Conservation (phyloP, 2,888 invertebrate genomes). For the Apoda limacodes region DNA sequence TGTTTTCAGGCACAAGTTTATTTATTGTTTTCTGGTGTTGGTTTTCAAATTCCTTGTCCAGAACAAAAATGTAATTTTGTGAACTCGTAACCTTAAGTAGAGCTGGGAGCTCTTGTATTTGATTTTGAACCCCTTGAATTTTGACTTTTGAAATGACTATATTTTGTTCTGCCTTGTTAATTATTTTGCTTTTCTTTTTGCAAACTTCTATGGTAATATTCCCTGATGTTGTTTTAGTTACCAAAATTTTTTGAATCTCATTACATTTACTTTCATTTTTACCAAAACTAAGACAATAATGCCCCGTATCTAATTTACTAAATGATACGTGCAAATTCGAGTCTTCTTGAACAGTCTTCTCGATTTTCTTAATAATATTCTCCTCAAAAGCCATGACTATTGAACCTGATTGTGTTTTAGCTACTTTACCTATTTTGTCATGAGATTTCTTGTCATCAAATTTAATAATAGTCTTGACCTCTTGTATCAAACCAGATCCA, state of each 20-base stretch:
- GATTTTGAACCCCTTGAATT: constrained; percentile 22
- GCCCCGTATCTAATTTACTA: constrained; percentile 25
- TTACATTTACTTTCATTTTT: constrained; percentile 12
- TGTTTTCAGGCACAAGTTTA: constrained; percentile 22
- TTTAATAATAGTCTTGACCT: constrained; percentile 13
- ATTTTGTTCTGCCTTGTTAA: constrained; percentile 5
- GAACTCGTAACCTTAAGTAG: constrained; percentile 34
- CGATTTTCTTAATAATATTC: constrained; percentile 26
- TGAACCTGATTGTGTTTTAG: constrained; percentile 25
- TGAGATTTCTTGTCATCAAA: constrained; percentile 13
- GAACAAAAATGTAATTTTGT: constrained; percentile 32
- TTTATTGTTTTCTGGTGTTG: constrained; percentile 25
- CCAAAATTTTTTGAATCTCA: constrained; percentile 15
- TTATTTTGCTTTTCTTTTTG: neutral
- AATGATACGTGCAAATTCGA: constrained; percentile 22
- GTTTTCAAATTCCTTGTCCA: constrained; percentile 48
- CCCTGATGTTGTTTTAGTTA: constrained; percentile 24
- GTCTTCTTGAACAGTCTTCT: constrained; percentile 23
- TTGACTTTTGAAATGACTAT: constrained; percentile 23
- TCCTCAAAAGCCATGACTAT: constrained; percentile 30
- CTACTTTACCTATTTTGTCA: constrained; percentile 20
- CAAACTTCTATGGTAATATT: constrained; percentile 7
- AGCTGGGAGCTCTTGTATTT: constrained; percentile 25
- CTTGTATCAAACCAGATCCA: no score
- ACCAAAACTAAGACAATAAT: constrained; percentile 25